A percentile compares a stretch with the other conserved stretches of the same genome.
Conservation (phyloP, 1,140 invertebrate species). For the Diorhabda carinulata region DNA sequence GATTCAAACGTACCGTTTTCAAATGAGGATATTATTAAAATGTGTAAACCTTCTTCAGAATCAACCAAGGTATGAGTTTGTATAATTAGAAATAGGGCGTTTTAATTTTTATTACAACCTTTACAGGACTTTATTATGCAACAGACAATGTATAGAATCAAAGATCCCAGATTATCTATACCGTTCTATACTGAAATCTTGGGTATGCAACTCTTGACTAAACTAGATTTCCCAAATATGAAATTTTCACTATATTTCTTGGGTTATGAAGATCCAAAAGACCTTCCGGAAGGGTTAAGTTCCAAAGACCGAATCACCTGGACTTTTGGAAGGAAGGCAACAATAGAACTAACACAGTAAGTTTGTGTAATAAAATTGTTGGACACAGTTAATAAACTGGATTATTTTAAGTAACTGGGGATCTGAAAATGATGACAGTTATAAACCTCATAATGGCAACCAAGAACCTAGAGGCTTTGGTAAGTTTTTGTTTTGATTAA, state of each 20-base stretch:
- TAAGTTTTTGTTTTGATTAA: slow-evolving; percentile 44
- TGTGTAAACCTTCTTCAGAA: slow-evolving; percentile 60
- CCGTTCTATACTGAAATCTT: slow-evolving; percentile 88
- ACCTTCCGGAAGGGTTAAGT: slow-evolving; percentile 65
- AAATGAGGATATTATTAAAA: slow-evolving; percentile 61
- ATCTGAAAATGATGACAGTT: slow-evolving; percentile 76
- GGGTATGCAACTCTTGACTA: slow-evolving; percentile 85
- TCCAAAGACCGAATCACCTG: slow-evolving; percentile 65
- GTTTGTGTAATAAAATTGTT: slow-evolving; percentile 34
- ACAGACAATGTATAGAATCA: slow-evolving; percentile 95
- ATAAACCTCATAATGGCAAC: slow-evolving; percentile 87
- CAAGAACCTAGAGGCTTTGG: slow-evolving; percentile 85
- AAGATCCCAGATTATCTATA: slow-evolving; percentile 81
- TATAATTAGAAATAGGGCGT: background rate
- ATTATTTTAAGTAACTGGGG: slow-evolving; percentile 82
- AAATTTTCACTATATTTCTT: slow-evolving; percentile 92
- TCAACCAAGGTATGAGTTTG: slow-evolving; percentile 57
- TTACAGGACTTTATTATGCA: slow-evolving; percentile 85
- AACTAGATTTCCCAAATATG: slow-evolving; percentile 83
- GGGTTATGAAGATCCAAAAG: slow-evolving; percentile 77
- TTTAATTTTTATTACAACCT: background rate
- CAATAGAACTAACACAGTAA: slow-evolving; percentile 90
- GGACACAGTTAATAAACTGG: background rate
- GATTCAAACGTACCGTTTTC: slow-evolving; percentile 41
- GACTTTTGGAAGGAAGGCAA: slow-evolving; percentile 81